Conservation (phyloP, 1,140 invertebrate genomes). For the Plodia interpunctella region DNA sequence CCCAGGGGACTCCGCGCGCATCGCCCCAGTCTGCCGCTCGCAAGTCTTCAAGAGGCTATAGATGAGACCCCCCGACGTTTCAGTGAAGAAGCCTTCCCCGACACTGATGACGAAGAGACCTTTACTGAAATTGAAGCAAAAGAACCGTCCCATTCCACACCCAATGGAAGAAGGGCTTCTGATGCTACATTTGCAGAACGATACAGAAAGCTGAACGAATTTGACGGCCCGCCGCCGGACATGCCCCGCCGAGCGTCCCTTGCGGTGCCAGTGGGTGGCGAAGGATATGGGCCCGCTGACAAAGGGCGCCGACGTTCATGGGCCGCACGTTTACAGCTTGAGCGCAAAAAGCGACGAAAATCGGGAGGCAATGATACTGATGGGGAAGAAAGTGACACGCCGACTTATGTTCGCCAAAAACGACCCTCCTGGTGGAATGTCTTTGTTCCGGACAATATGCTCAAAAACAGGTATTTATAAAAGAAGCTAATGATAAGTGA, state of each 20-base stretch:
- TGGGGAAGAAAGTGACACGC: constrained; percentile 65
- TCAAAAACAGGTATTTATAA: constrained; percentile 79
- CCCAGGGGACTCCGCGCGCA: constrained; percentile 49
- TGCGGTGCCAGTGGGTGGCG: constrained; percentile 78
- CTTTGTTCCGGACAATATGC: constrained; percentile 84
- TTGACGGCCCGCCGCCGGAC: constrained; percentile 74
- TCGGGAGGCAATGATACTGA: constrained; percentile 72
- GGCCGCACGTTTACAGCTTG: constrained; percentile 66
- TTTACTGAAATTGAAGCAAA: constrained; percentile 60
- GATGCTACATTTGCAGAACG: constrained; percentile 65
- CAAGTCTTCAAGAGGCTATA: constrained; percentile 62
- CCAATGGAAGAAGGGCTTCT: constrained; percentile 58
- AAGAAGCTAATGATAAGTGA: background rate
- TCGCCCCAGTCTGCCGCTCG: constrained; percentile 58
- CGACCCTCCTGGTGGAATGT: constrained; percentile 91
- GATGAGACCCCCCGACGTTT: constrained; percentile 63
- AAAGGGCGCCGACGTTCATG: constrained; percentile 80
- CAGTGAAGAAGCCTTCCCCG: constrained; percentile 61
- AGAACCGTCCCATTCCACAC: constrained; percentile 45
- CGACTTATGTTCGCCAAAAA: constrained; percentile 80
- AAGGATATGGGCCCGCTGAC: constrained; percentile 77
- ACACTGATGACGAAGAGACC: constrained; percentile 67
- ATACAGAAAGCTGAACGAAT: constrained; percentile 64
- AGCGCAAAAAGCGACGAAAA: constrained; percentile 70
- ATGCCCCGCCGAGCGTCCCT: constrained; percentile 83